Percentiles rank a stretch among this genome's conserved stretches.
phyloP scores from a whole-genome alignment of 2,888 invertebrate genomes.

The Lochmaea crataegi region DNA sequence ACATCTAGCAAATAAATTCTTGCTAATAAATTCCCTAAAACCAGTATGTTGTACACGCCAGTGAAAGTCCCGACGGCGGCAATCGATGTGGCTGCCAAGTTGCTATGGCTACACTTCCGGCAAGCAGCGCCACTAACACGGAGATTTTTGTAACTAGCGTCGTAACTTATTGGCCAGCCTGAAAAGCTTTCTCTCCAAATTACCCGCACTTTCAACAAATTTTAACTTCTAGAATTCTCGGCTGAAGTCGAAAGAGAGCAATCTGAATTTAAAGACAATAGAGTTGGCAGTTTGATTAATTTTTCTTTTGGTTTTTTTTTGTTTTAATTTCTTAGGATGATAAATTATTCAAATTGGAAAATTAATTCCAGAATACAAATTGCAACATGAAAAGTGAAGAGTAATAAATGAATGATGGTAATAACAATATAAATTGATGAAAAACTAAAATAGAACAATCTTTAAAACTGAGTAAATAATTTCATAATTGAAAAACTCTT shows the following conservation, averaged over 20 bases:
- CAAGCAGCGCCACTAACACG: conserved; percentile 61
- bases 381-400: neutral
- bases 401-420: too few relatives aligned
- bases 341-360: conserved; percentile 2
- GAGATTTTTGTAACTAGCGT: conserved; percentile 52
- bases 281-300: conserved; percentile 30
- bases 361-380: neutral
- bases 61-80: conserved; percentile 59
- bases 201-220: conserved; percentile 35
- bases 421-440: too few relatives aligned
- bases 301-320: conserved; percentile 12
- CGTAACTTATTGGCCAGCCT: conserved; percentile 49
- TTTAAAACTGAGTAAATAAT: too few relatives aligned
- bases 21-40: neutral
- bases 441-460: too few relatives aligned
- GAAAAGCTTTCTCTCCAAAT: conserved; percentile 48
- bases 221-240: conserved; percentile 29
- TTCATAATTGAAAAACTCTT: too few relatives aligned
- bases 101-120: conserved; percentile 77
- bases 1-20: neutral
- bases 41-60: conserved; percentile 18
- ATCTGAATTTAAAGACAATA: conserved; percentile 32
- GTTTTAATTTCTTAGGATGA: conserved; percentile 1
- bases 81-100: conserved; percentile 74
- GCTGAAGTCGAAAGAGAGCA: conserved; percentile 24